Base-by-base conservation (phyloP, 2,888 invertebrate species). In the Cantharis rustica region DNA sequence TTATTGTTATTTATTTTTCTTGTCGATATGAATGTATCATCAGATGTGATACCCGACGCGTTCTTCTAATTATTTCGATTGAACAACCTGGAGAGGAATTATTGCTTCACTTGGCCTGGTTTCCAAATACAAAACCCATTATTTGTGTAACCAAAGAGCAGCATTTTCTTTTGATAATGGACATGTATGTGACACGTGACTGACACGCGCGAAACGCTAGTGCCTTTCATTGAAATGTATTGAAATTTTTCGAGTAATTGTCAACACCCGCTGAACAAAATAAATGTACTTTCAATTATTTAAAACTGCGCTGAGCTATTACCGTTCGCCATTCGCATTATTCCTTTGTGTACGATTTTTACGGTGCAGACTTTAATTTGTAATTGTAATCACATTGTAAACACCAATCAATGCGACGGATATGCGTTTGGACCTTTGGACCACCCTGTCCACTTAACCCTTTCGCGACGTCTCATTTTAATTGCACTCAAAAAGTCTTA, bases 291-390 rank as follows among this genome's bases (percentile, higher is more conserved):
- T 78, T 73, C 75, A 71, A 70, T 73, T 72, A 31, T 31, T 70
- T 7, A 63, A 75, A 77, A 78, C 47, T 75, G 63, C 62, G 69
- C 63, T 71, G 71, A 68, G 69, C 68, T 73, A 78, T 78, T 75
- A 78, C 62, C 68, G 61, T 75, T 75, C 20, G 77, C 75, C 77
- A 61, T 71, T 61, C 71, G 70, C 70, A 61, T 66, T 23, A 71
- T 71, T 64, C 61, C n/a, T 31, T 31, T 31, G 31, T 31, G 31
- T 31, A 4, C 13, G 3, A 31, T 4, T 31, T 31, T 31, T 31
- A 31, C 31, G 31, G 31, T 31, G 4, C 31, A 13, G 94, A 71
- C 83, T 85, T 72, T 85, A 83, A 82, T 84, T 84, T 20, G 71
- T 73, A 23, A 75, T 75, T 13, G 13, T 31, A 31, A 31, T 31